Conservation (phyloP, 2,113 vertebrate species). For the Pollachius pollachius region DNA sequence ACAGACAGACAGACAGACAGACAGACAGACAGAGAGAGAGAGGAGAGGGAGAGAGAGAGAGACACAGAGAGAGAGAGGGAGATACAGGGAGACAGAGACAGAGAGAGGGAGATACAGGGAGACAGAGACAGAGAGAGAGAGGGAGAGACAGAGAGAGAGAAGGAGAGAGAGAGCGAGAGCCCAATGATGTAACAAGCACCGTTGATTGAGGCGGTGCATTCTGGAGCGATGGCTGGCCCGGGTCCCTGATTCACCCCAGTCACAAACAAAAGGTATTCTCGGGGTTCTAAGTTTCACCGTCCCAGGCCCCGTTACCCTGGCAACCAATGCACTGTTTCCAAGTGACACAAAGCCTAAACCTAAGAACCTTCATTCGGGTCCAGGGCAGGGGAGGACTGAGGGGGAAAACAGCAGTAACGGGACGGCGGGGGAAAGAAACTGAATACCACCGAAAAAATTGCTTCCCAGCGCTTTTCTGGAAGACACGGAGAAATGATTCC, state of each 20-base stretch:
- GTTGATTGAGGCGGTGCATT: constrained; percentile 23
- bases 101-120: too few relatives aligned
- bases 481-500: constrained; percentile 63
- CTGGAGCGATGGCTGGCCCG: constrained; percentile 33
- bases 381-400: constrained; percentile 31
- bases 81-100: too few relatives aligned
- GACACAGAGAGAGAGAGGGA: constrained; percentile 12
- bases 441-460: constrained; percentile 58
- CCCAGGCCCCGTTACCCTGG: constrained; percentile 59
- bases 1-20: too few relatives aligned
- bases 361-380: constrained; percentile 61
- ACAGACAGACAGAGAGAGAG: background rate
- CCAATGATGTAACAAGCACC: background rate
- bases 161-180: background rate
- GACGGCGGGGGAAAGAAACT: constrained; percentile 63
- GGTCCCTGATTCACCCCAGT: constrained; percentile 38
- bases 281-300: constrained; percentile 51
- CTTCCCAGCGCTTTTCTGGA: constrained; percentile 64
- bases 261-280: constrained; percentile 51
- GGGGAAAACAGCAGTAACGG: constrained; percentile 66
- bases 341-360: constrained; percentile 62
- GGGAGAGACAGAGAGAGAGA: too few relatives aligned
- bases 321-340: constrained; percentile 65
- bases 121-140: too few relatives aligned
- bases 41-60: background rate